A percentile compares a stretch with the other conserved stretches of the same genome.
Evolutionary conservation across 2,888 invertebrate genomes (phyloP).

Genomic region (Habrosyne pyritoides): DNA sequence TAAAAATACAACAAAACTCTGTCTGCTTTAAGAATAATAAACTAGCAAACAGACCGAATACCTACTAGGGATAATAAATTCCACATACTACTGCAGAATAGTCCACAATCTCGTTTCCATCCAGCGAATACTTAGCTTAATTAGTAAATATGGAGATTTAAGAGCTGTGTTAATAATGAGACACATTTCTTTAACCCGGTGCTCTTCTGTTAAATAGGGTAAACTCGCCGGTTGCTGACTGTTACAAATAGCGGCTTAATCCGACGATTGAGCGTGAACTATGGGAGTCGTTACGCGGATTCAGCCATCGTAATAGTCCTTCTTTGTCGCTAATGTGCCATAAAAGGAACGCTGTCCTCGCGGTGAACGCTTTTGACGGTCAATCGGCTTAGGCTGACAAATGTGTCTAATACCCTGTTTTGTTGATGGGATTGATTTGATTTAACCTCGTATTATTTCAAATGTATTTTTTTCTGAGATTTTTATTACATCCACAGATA

Average conservation of each 20-base stretch:
- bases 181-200: conserved; percentile 45
- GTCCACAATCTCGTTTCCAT: not conserved
- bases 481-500: too few relatives aligned
- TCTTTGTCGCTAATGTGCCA: conserved; percentile 73
- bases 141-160: conserved; percentile 12
- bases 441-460: not conserved
- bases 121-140: not conserved
- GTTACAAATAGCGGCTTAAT: conserved; percentile 72
- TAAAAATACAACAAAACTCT: too few relatives aligned
- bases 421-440: conserved; percentile 8
- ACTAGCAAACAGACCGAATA: too few relatives aligned
- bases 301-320: conserved; percentile 65
- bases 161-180: conserved; percentile 47
- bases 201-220: conserved; percentile 56
- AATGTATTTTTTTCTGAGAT: not conserved
- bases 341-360: conserved; percentile 57
- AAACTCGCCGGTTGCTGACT: conserved; percentile 61
- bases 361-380: conserved; percentile 46
- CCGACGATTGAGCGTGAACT: conserved; percentile 76
- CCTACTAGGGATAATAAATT: not conserved
- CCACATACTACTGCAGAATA: not conserved
- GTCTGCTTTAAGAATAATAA: not conserved
- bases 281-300: conserved; percentile 68
- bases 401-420: conserved; percentile 25
- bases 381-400: conserved; percentile 48